Base-by-base conservation (phyloP, 2,888 invertebrate genomes). In the Cephus pulcher region DNA sequence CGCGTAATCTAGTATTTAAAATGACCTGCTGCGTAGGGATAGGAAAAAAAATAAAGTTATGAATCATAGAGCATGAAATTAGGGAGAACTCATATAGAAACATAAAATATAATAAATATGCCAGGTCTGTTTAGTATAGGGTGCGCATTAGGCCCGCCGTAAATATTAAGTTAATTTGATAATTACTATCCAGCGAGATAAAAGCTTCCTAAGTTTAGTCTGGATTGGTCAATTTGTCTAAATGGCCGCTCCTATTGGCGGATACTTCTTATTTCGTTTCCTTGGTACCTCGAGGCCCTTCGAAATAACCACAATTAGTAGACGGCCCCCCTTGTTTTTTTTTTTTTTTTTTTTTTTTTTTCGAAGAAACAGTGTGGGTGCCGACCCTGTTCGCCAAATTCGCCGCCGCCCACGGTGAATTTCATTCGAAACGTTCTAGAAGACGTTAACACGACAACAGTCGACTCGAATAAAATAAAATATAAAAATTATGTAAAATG, bases 101-200 rank as follows among this genome's bases (percentile, higher is more conserved):
- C 23, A 56, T 56, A 56, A 9, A 56, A 56, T 56, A 9, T 23
- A 32, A 75, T 81, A 84, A 84, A 82, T 74, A 80, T 79, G 79
- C 80, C 80, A 76, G 30, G 34, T 73, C 34, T 56, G 71, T 37
- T 74, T 34, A 70, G 32, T n/a, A 73, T 23, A 71, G 71, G 69
- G 40, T 69, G 80, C 74, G 32, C 75, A 78, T 79, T 79, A 75
- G 78, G 73, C 75, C 40, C 9, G 6, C 35, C 82, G 74, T 86
- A 84, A 86, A 87, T 84, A 84, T 84, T 81, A 75, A 77, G 77
- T 80, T 82, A 87, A 87, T 87, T 83, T 83, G 86, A 87, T 87
- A 87, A 87, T 87, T 85, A 76, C 75, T 34, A 79, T 80, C 69
- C 34, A 77, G 32, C 71, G 78, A 71, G 71, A 77, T 75, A 76